These are phyloP conservation scores for Monarcha castaneiventris DNA, from an alignment of 2,113 vertebrate species.

Conservation along the genomic window DNA sequence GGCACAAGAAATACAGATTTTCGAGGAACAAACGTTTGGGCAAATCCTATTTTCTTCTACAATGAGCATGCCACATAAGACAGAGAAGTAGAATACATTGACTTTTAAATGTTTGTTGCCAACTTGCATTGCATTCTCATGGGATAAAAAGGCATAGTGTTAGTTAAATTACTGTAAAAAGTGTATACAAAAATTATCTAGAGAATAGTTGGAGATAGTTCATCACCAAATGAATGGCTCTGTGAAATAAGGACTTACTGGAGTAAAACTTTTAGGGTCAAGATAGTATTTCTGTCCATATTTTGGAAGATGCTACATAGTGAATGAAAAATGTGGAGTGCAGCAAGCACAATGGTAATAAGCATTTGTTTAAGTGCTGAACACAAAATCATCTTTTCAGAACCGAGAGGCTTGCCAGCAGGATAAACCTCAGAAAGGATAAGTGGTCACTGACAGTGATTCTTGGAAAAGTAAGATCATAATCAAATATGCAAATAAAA, in stretches of 20 bases:
- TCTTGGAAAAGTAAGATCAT: neutral
- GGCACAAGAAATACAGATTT: neutral
- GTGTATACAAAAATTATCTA: neutral
- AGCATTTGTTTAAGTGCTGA: neutral
- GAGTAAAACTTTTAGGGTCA: neutral
- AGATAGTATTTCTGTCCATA: neutral
- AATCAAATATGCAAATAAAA: neutral
- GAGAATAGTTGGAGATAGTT: neutral
- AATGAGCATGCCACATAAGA: neutral
- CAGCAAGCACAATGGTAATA: neutral
- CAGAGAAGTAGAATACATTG: neutral
- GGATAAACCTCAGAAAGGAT: neutral
- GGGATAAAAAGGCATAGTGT: neutral
- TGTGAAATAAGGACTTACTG: neutral
- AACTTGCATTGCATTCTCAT: neutral
- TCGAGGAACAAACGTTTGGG: neutral
- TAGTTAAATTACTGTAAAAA: neutral
- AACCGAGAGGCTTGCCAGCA: neutral
- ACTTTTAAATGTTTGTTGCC: neutral
- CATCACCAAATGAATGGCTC: neutral
- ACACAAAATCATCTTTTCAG: neutral
- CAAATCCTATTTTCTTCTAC: neutral
- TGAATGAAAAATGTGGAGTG: neutral
- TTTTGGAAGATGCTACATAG: neutral
- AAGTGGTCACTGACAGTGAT: neutral